Percentiles rank a stretch among this genome's conserved stretches.
phyloP scores from a whole-genome alignment of 2,888 invertebrate species.

The Elegia similella region DNA sequence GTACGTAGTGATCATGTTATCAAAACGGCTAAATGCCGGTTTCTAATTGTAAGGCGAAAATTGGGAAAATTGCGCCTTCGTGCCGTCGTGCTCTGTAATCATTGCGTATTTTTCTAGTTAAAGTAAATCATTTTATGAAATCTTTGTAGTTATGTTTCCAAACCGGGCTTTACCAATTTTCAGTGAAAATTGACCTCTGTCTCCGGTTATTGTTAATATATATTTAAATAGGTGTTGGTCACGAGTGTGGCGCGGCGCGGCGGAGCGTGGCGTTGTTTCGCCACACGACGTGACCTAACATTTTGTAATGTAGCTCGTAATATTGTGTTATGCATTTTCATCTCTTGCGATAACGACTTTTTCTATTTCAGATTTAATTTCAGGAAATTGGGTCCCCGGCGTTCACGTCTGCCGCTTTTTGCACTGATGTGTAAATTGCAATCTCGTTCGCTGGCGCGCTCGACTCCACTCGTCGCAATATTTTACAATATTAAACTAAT shows the following conservation, averaged over 20 bases:
- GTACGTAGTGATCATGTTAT: conserved; percentile 7
- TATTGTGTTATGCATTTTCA: conserved; percentile 33
- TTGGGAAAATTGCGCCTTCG: conserved; percentile 2
- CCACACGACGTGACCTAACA: conserved; percentile 47
- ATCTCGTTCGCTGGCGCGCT: conserved; percentile 30
- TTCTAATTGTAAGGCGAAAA: conserved; percentile 1
- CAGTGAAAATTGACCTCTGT: conserved; percentile 37
- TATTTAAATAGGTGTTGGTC: conserved; percentile 28
- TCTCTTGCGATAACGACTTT: conserved; percentile 28
- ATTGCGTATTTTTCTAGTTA: background rate
- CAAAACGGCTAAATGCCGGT: conserved; percentile 3
- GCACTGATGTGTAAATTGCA: conserved; percentile 45
- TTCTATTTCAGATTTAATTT: conserved; percentile 30
- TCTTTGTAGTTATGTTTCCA: conserved; percentile 23
- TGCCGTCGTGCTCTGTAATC: background rate
- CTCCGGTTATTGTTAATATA: conserved; percentile 31
- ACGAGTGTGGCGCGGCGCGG: conserved; percentile 27
- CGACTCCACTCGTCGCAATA: too few relatives aligned
- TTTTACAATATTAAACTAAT: too few relatives aligned
- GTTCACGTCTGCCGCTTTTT: conserved; percentile 36
- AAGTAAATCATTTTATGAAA: background rate
- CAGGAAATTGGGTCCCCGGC: conserved; percentile 34
- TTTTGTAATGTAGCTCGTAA: conserved; percentile 38
- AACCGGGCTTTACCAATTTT: conserved; percentile 36
- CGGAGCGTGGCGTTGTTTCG: conserved; percentile 40